Base-by-base conservation (phyloP, 2,888 invertebrate species). In the Linnaemya vulpina region DNA sequence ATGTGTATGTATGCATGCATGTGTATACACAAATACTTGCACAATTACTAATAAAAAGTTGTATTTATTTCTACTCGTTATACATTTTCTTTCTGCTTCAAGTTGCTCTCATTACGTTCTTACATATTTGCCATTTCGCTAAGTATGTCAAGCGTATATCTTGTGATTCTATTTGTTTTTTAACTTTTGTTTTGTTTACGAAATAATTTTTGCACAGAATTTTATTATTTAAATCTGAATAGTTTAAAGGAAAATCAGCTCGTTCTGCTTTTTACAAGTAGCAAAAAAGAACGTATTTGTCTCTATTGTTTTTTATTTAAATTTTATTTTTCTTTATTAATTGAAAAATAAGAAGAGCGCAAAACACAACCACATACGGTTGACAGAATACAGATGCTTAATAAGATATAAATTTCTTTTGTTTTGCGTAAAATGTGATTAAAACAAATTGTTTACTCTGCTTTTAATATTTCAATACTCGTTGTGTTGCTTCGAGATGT, bases 31-130 rank as follows among this genome's bases (percentile, higher is more conserved):
- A 55, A 63, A 71, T 43, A 30, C 30, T 25, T 70, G 35, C 35
- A 63, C 46, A 67, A 80, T 81, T 74, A 58, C 17, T 62, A 68
- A 74, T 68, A 80, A 74, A 74, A 58, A 73, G 17, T 38, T 62
- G 1, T 46, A 46, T 30, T 30, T 51, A 17, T 76, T 46, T 75
- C 7, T 65, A 25, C 30, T 30, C 49, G 15, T 73, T 35, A n/a
- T 51, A n/a, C n/a, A n/a, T 40, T 53, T 0, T n/a, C 25, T 68
- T 22, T 35, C 5, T 35, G n/a, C 60, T 76, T 55, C 17, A 15
- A 30, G n/a, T 46, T 67, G 43, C 46, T 46, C 67, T 67, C 22
- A 13, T 22, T 22, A 15, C 55, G 38, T 25, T 51, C n/a, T 51
- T 51, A 20, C 17, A 20, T 51, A 51, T 3, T 51, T 51, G 62